Conservation (phyloP, 1,140 invertebrate genomes). For the Aphelenchoides avenae region DNA sequence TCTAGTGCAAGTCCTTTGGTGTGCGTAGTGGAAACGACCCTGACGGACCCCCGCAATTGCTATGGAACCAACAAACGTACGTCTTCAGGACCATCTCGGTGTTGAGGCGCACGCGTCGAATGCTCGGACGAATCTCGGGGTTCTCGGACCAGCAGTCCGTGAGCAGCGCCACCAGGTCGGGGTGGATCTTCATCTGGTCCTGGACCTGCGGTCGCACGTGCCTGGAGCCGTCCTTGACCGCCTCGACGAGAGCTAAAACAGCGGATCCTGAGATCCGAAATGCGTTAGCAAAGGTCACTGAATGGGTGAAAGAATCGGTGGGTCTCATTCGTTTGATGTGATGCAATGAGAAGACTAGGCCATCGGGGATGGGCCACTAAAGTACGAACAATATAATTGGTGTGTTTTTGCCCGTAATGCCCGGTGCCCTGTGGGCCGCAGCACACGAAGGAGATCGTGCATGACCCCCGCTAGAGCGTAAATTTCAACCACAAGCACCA, state of each 20-base stretch:
- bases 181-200: slow-evolving; percentile 49
- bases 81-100: slow-evolving; percentile 54
- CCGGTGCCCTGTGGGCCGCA: not conserved
- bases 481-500: too few species aligned
- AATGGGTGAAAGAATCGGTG: slow-evolving; percentile 6
- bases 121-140: slow-evolving; percentile 56
- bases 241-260: slow-evolving; percentile 25
- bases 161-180: slow-evolving; percentile 50
- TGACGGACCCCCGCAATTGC: too few species aligned
- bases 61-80: slow-evolving; percentile 9
- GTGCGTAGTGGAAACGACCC: too few species aligned
- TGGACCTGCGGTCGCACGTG: slow-evolving; percentile 51
- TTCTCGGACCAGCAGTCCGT: slow-evolving; percentile 56
- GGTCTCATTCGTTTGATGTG: too few species aligned
- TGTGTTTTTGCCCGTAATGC: not conserved
- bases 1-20: too few species aligned
- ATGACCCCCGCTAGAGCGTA: too few species aligned
- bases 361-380: not conserved
- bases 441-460: too few species aligned
- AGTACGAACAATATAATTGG: not conserved
- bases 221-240: slow-evolving; percentile 46
- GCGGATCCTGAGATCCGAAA: not conserved
- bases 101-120: slow-evolving; percentile 55
- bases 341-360: not conserved
- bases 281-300: not conserved